Evolutionary conservation across 64 coral and sea anemone species (phyloP), one percentile per base, ranked within the genome.

Genomic region (Pocillopora verrucosa): DNA sequence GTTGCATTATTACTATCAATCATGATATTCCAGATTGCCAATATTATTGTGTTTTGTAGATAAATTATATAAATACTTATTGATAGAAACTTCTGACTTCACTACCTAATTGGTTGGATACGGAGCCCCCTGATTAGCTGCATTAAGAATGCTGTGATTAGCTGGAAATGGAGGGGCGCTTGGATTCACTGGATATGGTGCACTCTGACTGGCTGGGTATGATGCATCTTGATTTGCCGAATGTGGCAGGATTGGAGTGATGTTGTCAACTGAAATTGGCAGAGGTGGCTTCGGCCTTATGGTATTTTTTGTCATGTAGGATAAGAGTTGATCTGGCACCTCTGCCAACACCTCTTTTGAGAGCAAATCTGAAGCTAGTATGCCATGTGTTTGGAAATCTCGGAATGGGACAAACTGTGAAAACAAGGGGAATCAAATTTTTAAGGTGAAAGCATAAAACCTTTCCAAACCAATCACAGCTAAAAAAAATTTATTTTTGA

Each of bases 361-460:
- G 61, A 97, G 95, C 65, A 87, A 76, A 78, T 97, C 95, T 60
- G 86, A 77, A 45, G 77, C 95, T 22, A 97, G 17, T n/a, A 38
- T 45, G 56, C 95, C 95, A 22, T 51, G 91, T 1, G 25, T 70
- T 34, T 94, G 92, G 90, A 93, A 97, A 93, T 97, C 95, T 87
- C 91, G 95, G 85, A 97, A 97, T 58, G 95, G 95, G 45, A 97
- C 95, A 30, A 97, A 97, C 95, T 97, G 79, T 58, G 93, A 97
- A 30, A 86, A 79, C 57, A 87, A 74, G 65, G 80, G 61, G 35
- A 62, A 84, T 15, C 69, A 34, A 65, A 38, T 67, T 68, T 60
- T 58, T 13, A 2, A 41, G 26, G 26, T 20, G 22, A 65, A 16
- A 60, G 3, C 16, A 38, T 2, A 16, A 2, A 20, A 77, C 19